phyloP scores from a whole-genome alignment of 2,113 vertebrate species.

The Sula dactylatra region DNA sequence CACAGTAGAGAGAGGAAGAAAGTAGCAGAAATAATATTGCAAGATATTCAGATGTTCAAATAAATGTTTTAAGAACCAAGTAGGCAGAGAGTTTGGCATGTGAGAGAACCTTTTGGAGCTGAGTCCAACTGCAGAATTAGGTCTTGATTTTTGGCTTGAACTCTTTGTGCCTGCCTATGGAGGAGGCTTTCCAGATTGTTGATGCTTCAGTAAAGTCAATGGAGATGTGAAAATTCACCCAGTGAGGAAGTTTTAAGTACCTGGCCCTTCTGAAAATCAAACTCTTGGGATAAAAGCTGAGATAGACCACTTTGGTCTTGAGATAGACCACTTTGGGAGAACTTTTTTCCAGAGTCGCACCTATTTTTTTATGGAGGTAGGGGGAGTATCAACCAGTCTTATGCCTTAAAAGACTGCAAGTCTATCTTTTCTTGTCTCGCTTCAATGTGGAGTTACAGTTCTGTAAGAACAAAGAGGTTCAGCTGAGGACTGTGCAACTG shows the following conservation, averaged over 20 bases:
- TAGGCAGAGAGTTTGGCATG: neutral
- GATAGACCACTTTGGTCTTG: neutral
- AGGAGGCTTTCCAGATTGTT: neutral
- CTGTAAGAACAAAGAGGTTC: neutral
- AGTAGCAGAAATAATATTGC: neutral
- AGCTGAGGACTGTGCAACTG: neutral
- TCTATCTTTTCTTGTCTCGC: neutral
- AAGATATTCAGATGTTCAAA: neutral
- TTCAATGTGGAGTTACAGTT: neutral
- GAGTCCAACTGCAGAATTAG: neutral
- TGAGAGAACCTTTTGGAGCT: neutral
- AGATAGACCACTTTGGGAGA: neutral
- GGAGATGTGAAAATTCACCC: neutral
- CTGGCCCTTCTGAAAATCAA: neutral
- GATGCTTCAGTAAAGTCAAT: neutral
- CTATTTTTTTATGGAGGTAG: neutral
- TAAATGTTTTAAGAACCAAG: neutral
- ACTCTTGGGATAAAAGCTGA: neutral
- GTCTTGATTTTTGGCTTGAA: neutral
- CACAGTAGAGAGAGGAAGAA: neutral
- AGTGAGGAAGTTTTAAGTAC: neutral
- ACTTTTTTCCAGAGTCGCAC: neutral
- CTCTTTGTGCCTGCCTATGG: neutral
- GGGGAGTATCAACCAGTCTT: neutral
- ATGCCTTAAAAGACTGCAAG: neutral